A percentile compares a stretch with the other conserved stretches of the same genome.
Evolutionary conservation across 2,888 invertebrate genomes (phyloP).

Genomic region (Agapostemon virescens): DNA sequence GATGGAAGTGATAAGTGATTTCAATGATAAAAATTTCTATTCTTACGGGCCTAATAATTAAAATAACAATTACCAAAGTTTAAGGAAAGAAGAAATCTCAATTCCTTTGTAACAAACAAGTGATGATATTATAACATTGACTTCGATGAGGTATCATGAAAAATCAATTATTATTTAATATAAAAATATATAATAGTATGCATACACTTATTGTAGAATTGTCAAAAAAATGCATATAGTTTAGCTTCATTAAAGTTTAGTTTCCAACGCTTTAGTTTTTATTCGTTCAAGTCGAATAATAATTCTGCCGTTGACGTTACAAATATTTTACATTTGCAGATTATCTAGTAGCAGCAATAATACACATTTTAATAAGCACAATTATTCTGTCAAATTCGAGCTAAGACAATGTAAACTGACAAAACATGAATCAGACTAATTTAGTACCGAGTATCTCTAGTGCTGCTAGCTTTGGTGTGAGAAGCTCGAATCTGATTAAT

Average conservation of each 20-base stretch:
- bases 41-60: not conserved
- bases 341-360: not conserved
- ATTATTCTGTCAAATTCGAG: not conserved
- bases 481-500: conserved; percentile 2
- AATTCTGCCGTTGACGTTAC: not conserved
- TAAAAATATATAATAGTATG: too few species aligned
- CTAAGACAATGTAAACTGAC: not conserved
- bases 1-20: not conserved
- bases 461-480: not conserved
- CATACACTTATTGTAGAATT: too few species aligned
- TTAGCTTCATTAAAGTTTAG: too few species aligned
- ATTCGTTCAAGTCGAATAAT: too few species aligned
- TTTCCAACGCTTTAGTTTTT: too few species aligned
- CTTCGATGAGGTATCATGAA: too few species aligned
- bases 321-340: not conserved
- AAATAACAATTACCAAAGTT: not conserved
- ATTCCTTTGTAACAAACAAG: too few species aligned
- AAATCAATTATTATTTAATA: too few species aligned
- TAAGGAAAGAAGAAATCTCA: too few species aligned
- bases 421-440: not conserved
- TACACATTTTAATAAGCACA: not conserved
- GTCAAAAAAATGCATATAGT: too few species aligned
- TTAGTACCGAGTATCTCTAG: not conserved
- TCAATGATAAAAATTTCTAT: not conserved
- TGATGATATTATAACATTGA: too few species aligned